Percentiles rank a stretch among this genome's conserved stretches.
These are phyloP conservation scores for Gallinago jamesoni DNA, from an alignment of 2,113 vertebrate species.

Conservation along the genomic window DNA sequence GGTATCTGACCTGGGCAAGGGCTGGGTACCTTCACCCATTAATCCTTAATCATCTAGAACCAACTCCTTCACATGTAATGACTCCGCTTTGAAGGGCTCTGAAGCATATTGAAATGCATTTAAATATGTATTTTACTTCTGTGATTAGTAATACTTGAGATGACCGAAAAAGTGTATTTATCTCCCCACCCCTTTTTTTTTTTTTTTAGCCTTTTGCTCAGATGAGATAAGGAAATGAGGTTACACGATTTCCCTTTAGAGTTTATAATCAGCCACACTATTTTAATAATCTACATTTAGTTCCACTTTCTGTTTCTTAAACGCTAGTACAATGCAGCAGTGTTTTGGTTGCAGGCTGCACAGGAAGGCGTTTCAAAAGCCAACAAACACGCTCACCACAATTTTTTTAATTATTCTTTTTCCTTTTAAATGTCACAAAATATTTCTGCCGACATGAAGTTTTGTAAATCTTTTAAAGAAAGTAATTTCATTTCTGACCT, in stretches of 20 bases:
- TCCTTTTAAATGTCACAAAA: background rate
- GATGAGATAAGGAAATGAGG: slow-evolving; percentile 13
- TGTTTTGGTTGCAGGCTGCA: background rate
- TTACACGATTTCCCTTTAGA: slow-evolving; percentile 12
- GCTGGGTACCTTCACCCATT: background rate
- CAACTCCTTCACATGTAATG: background rate
- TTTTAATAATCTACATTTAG: background rate
- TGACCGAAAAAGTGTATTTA: background rate
- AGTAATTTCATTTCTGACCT: background rate
- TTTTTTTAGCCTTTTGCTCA: background rate
- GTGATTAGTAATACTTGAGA: background rate
- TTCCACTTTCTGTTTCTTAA: slow-evolving; percentile 34
- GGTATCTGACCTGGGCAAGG: background rate
- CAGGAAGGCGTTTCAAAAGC: background rate
- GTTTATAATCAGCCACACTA: slow-evolving; percentile 3
- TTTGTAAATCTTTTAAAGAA: background rate
- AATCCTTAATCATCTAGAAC: background rate
- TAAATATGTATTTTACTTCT: background rate
- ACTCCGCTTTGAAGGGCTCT: background rate
- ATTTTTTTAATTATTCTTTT: background rate
- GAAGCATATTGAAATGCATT: background rate
- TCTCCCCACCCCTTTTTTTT: background rate
- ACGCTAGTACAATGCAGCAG: background rate
- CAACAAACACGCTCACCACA: background rate
- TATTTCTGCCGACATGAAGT: background rate